phyloP scores from a whole-genome alignment of 2,113 vertebrate genomes.

The Sisor rabdophorus region DNA sequence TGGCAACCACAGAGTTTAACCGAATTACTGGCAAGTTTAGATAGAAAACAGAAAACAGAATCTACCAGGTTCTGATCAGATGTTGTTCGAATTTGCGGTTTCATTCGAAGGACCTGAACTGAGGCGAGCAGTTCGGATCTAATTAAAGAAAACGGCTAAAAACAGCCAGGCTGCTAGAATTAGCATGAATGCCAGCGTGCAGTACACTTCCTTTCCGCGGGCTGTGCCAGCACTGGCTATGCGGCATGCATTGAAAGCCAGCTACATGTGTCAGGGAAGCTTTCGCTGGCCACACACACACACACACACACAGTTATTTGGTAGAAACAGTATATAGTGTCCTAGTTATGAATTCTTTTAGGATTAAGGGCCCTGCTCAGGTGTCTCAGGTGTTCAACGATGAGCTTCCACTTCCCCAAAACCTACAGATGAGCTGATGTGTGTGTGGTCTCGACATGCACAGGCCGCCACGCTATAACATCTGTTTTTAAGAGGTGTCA shows the following conservation, averaged over 20 bases:
- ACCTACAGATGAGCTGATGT: no score
- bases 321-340: no score
- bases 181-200: constrained; percentile 16
- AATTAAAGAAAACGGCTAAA: constrained; percentile 1
- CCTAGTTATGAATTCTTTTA: no score
- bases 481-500: neutral
- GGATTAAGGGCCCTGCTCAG: no score
- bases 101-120: neutral
- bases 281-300: neutral
- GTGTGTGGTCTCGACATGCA: neutral
- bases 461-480: neutral
- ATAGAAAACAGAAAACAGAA: no score
- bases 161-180: constrained; percentile 8
- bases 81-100: neutral
- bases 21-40: no score
- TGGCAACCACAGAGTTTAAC: no score
- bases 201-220: constrained; percentile 28
- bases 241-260: neutral
- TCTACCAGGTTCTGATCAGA: no score
- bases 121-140: neutral
- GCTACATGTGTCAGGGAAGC: constrained; percentile 12
- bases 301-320: neutral
- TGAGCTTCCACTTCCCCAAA: no score
- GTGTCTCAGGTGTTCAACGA: no score
- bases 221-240: constrained; percentile 12